Conservation (phyloP, 2,113 vertebrate species). For the Cichladusa arquata region DNA sequence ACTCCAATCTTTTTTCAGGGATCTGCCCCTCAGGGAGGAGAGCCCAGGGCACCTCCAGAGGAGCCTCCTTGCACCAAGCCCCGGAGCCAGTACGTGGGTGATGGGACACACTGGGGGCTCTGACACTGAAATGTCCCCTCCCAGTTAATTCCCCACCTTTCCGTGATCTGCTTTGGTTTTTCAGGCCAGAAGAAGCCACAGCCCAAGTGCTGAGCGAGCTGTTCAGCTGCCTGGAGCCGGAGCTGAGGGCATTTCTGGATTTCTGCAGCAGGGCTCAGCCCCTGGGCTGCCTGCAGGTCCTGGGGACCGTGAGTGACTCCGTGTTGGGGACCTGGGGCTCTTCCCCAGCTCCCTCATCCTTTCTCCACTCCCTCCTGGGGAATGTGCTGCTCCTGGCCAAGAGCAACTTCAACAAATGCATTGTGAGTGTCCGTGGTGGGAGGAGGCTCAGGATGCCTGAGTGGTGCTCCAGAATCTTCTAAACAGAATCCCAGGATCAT, state of each 20-base stretch:
- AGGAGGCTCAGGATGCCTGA: not conserved
- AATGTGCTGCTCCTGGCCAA: constrained; percentile 38
- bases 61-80: not conserved
- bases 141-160: not conserved
- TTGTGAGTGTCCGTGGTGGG: not conserved
- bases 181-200: not conserved
- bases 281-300: constrained; percentile 28
- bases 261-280: constrained; percentile 21
- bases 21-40: not conserved
- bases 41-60: not conserved
- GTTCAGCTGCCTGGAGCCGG: constrained; percentile 29
- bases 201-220: not conserved
- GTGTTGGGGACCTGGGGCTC: not conserved
- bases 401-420: constrained; percentile 48
- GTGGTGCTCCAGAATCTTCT: not conserved
- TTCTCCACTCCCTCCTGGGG: constrained; percentile 33
- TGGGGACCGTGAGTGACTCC: constrained; percentile 14
- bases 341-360: not conserved
- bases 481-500: not conserved
- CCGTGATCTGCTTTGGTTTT: not conserved
- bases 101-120: not conserved
- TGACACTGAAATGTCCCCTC: not conserved
- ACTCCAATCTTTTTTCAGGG: not conserved
- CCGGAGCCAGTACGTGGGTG: not conserved
- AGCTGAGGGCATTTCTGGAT: constrained; percentile 50